phyloP scores from a whole-genome alignment of 2,888 invertebrate species.

The Lypha dubia region DNA sequence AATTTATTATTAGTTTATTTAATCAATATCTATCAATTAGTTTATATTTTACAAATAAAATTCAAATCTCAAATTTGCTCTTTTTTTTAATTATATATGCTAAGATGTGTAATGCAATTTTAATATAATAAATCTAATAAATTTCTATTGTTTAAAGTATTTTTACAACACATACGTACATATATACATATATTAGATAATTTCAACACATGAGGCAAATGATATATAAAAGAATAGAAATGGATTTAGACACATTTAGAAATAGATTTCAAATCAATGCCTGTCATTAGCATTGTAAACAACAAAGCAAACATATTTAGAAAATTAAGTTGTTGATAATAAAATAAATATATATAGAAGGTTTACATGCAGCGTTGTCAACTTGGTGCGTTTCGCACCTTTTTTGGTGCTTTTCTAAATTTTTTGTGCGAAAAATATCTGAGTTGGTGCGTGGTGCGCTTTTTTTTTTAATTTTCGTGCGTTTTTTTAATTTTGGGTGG shows the following conservation, averaged over 20 bases:
- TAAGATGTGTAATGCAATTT: not conserved
- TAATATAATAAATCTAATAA: conserved; percentile 32
- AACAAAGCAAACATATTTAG: conserved; percentile 22
- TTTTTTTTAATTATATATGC: conserved; percentile 10
- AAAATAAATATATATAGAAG: not conserved
- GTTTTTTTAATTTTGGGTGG: no score
- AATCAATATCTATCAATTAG: conserved; percentile 20
- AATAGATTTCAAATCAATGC: conserved; percentile 66
- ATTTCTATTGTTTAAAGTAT: conserved; percentile 36
- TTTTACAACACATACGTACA: not conserved
- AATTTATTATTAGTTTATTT: conserved; percentile 8
- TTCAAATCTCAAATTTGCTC: not conserved
- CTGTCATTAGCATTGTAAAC: conserved; percentile 66
- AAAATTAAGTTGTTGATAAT: conserved; percentile 39
- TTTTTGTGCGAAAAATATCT: no score
- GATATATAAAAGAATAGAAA: conserved; percentile 9
- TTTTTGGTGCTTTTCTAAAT: no score
- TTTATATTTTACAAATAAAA: not conserved
- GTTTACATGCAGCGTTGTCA: not conserved
- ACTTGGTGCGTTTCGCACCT: no score
- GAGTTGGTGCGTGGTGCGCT: no score
- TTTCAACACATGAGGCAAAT: conserved; percentile 6
- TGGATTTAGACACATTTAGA: conserved; percentile 30
- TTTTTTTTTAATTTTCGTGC: no score
- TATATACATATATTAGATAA: not conserved